Evolutionary conservation across 2,888 invertebrate genomes (phyloP).

Genomic region (Lepidochrysops patricia): DNA sequence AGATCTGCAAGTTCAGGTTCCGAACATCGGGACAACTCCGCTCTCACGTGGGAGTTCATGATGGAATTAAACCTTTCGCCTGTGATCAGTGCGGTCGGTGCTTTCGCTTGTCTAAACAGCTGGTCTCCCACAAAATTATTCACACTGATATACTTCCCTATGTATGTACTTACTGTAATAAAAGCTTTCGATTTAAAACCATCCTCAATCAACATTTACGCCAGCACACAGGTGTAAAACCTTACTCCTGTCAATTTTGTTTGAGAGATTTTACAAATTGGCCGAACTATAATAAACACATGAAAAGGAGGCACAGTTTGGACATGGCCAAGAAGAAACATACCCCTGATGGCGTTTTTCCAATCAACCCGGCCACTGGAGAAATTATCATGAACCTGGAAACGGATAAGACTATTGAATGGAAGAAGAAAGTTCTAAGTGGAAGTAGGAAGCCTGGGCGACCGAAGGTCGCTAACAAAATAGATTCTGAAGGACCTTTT

Average conservation of each 20-base stretch:
- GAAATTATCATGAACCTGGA: slow-evolving; percentile 34
- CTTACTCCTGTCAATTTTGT: slow-evolving; percentile 82
- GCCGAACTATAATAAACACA: slow-evolving; percentile 89
- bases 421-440: slow-evolving; percentile 39
- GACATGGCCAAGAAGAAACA: slow-evolving; percentile 61
- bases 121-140: slow-evolving; percentile 82
- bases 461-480: slow-evolving; percentile 14
- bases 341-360: slow-evolving; percentile 51
- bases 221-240: slow-evolving; percentile 82
- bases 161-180: slow-evolving; percentile 82
- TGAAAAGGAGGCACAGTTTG: slow-evolving; percentile 81
- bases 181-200: slow-evolving; percentile 84
- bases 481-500: slow-evolving; percentile 1
- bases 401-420: slow-evolving; percentile 37
- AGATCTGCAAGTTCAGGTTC: slow-evolving; percentile 48
- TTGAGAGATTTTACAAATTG: slow-evolving; percentile 83
- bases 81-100: slow-evolving; percentile 60
- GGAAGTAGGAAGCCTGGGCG: slow-evolving; percentile 19
- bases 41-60: slow-evolving; percentile 58
- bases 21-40: slow-evolving; percentile 38
- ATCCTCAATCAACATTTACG: slow-evolving; percentile 80
- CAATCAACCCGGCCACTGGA: slow-evolving; percentile 41
- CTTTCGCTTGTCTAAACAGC: slow-evolving; percentile 78
- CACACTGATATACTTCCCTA: slow-evolving; percentile 87
- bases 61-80: slow-evolving; percentile 52